Evolutionary conservation across 2,113 vertebrate species (phyloP).

Genomic region (Oreotrochilus melanogaster): DNA sequence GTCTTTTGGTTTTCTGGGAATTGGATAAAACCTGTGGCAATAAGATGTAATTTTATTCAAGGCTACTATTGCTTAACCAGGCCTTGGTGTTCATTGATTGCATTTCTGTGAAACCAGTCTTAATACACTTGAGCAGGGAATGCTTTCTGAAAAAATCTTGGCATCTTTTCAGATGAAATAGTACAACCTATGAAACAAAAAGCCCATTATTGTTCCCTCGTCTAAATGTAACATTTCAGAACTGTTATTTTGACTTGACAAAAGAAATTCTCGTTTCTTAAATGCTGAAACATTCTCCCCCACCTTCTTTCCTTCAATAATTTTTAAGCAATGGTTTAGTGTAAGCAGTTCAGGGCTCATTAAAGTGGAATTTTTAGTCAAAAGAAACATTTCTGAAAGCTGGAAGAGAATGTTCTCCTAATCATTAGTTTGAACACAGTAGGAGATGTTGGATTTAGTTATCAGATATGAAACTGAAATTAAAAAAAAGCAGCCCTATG

Average conservation of each 20-base stretch:
- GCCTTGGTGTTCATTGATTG: neutral
- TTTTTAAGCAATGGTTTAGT: neutral
- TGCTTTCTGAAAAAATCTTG: neutral
- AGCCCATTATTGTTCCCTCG: neutral
- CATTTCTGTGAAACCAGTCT: neutral
- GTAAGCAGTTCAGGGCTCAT: neutral
- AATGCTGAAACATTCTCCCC: neutral
- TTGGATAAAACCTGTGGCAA: neutral
- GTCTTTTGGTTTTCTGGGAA: neutral
- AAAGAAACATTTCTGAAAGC: neutral
- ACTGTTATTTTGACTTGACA: neutral
- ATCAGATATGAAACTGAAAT: neutral
- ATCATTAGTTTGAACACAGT: neutral
- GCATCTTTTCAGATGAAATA: neutral
- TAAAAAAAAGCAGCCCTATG: neutral
- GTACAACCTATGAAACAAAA: neutral
- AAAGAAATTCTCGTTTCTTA: neutral
- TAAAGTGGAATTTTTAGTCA: neutral
- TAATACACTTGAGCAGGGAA: neutral
- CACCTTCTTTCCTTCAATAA: fast-evolving
- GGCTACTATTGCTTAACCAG: neutral
- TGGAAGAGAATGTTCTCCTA: neutral
- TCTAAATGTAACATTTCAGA: neutral
- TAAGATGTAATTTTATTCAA: neutral
- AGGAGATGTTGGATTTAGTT: neutral